These are phyloP conservation scores for Anoplophora glabripennis DNA, from an alignment of 1,140 invertebrate genomes.

Conservation along the genomic window DNA sequence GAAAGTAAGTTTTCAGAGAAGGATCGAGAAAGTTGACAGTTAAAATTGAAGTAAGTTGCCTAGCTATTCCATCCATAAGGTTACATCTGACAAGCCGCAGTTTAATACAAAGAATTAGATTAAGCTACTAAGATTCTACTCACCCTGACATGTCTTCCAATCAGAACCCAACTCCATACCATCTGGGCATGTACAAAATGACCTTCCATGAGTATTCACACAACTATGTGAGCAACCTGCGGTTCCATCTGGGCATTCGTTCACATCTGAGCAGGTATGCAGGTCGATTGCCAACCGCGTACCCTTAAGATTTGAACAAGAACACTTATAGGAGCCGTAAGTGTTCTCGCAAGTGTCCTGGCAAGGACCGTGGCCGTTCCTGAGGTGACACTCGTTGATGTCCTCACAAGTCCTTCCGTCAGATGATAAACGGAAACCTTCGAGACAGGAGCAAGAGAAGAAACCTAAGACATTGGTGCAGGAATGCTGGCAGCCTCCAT, in stretches of 20 bases:
- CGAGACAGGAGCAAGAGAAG: constrained; percentile 76
- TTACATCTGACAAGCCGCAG: too few relatives aligned
- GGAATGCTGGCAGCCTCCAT: constrained; percentile 55
- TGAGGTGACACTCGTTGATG: constrained; percentile 74
- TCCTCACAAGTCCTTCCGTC: constrained; percentile 61
- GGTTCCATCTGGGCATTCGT: constrained; percentile 32
- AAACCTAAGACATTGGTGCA: constrained; percentile 69
- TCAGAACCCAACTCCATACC: constrained; percentile 32
- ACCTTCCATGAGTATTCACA: constrained; percentile 26
- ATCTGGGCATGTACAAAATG: constrained; percentile 33
- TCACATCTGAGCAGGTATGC: constrained; percentile 49
- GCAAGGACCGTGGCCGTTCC: constrained; percentile 69
- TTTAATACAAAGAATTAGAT: too few relatives aligned
- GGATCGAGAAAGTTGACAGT: too few relatives aligned
- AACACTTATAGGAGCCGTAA: constrained; percentile 33
- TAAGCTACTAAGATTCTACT: too few relatives aligned
- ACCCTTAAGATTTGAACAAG: constrained; percentile 51
- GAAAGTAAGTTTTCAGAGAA: too few relatives aligned
- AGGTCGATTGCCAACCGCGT: constrained; percentile 50
- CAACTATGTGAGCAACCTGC: constrained; percentile 35
- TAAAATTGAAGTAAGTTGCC: too few relatives aligned
- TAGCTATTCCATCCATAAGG: too few relatives aligned
- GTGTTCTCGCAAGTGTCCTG: constrained; percentile 65
- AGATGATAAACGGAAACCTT: constrained; percentile 62
- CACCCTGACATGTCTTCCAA: constrained; percentile 33